Conservation (phyloP, 2,888 invertebrate genomes). For the Cylindroiulus punctatus region DNA sequence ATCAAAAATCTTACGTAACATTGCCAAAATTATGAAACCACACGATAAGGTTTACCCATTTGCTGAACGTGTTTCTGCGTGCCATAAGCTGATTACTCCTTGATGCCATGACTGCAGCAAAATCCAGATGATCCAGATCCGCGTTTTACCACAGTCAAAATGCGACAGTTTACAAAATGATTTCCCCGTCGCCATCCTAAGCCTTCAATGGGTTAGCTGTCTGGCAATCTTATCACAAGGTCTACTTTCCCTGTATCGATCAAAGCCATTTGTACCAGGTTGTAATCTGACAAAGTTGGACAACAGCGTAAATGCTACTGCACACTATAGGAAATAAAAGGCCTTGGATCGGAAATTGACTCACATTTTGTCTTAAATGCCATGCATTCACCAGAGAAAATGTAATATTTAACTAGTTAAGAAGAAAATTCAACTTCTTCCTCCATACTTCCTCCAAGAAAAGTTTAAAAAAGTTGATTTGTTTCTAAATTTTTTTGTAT, state of each 20-base stretch:
- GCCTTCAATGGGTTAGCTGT: constrained; percentile 11
- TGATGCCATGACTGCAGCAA: too few relatives aligned
- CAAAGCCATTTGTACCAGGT: constrained; percentile 28
- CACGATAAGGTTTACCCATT: neutral
- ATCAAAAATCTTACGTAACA: too few relatives aligned
- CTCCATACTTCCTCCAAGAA: too few relatives aligned
- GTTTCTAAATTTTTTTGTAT: too few relatives aligned
- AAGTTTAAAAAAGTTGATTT: too few relatives aligned
- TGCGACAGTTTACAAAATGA: constrained; percentile 4
- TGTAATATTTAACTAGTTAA: too few relatives aligned
- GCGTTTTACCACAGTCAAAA: constrained; percentile 5
- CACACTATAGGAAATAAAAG: neutral
- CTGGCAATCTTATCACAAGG: neutral
- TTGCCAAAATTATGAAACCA: neutral
- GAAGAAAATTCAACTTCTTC: too few relatives aligned
- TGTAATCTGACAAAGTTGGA: neutral
- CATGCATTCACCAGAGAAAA: too few relatives aligned
- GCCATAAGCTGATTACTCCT: constrained; percentile 44
- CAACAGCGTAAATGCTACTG: neutral
- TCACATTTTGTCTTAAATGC: too few relatives aligned
- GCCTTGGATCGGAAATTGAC: too few relatives aligned
- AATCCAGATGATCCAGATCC: too few relatives aligned
- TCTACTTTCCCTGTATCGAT: neutral
- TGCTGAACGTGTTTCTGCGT: constrained; percentile 31
- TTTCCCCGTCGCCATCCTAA: neutral